Evolutionary conservation across 2,797 vertebrate genomes (phyloP), one percentile per base, ranked within the genome.

Genomic region (Australoheros facetus): DNA sequence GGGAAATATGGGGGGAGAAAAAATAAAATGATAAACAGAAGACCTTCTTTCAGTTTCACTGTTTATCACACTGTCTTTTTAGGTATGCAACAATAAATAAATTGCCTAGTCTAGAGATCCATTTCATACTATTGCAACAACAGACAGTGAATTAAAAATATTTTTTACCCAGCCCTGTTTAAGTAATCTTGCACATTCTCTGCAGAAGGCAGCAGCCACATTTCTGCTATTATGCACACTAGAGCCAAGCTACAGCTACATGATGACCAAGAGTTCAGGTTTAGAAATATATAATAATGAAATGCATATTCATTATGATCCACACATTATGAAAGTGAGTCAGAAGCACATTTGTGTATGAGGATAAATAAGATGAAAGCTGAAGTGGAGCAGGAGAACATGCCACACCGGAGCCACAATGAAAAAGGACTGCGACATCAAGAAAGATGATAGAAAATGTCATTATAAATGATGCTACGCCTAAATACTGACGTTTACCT

Each of bases 261-360:
- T 26, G 21, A 60, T 80, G 62, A 78, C 81, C 80, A 80, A 71
- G 80, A 82, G 53, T 87, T 90, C 87, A 91, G 86, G 84, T 82
- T 82, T 73, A 78, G 66, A 74, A 79, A 77, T 82, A 51, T 76
- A 74, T 84, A 62, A 72, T 75, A 55, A 88, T 69, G 12, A 70
- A 28, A 79, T 70, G 26, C 84, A 42, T 75, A 51, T 71, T 81
- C 76, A 80, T 81, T 28, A 70, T 28, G 54, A 79, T 80, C 54
- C 69, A 80, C 17, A 48, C 26, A 55, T 75, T 45, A 77, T 53
- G 23, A 64, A 80, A 57, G 82, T 26, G 71, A 80, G 84, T 90
- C 79, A 72, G 64, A 85, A 70, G 82, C 78, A 88, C 83, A 83
- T 89, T 73, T 82, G 73, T 74, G 48, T 69, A 51, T 19, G 28